A percentile compares a stretch with the other conserved stretches of the same genome.
These are phyloP conservation scores for Pentalonia nigronervosa DNA, from an alignment of 1,140 invertebrate genomes.

Conservation along the genomic window DNA sequence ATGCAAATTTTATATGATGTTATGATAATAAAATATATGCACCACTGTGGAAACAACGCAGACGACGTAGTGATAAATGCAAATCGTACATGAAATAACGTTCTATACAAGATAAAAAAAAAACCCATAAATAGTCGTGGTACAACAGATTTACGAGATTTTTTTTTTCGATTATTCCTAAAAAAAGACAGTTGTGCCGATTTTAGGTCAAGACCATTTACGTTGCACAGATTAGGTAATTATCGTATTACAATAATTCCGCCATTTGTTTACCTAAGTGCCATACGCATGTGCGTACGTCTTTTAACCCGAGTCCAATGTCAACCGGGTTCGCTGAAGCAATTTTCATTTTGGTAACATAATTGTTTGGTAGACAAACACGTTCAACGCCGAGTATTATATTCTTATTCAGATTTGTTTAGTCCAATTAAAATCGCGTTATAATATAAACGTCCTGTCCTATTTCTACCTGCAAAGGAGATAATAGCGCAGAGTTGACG, in stretches of 20 bases:
- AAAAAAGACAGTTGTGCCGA: background rate
- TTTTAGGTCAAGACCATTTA: slow-evolving; percentile 50
- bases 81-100: background rate
- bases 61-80: background rate
- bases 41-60: background rate
- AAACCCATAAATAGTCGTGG: background rate
- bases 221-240: slow-evolving; percentile 29
- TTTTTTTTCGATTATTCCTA: slow-evolving; percentile 31
- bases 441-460: background rate
- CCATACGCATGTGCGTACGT: background rate
- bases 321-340: slow-evolving; percentile 21
- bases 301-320: slow-evolving; percentile 36
- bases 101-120: background rate
- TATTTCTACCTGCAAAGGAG: background rate
- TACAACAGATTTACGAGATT: background rate
- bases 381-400: background rate
- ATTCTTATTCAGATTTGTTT: background rate
- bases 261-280: background rate
- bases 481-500: background rate
- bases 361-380: background rate
- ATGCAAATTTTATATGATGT: background rate
- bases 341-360: background rate
- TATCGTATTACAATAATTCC: slow-evolving; percentile 50
- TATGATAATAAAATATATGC: background rate
- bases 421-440: background rate